Conservation (phyloP, 2,797 vertebrate genomes). For the Spea hammondii region DNA sequence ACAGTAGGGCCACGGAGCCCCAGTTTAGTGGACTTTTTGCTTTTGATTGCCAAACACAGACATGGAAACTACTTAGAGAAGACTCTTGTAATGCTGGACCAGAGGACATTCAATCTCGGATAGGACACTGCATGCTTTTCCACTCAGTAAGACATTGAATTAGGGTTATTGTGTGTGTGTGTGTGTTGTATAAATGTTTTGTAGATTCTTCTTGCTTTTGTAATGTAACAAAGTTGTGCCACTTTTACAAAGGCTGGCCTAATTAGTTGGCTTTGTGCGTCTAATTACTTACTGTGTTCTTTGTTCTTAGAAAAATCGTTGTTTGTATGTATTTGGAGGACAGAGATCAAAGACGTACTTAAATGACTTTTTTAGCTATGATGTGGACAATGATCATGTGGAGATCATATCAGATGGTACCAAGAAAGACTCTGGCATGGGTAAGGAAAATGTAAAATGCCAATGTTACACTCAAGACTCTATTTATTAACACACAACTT, state of each 20-base stretch:
- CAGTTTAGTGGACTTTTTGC: conserved; percentile 97
- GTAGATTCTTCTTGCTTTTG: not conserved
- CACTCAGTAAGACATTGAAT: conserved; percentile 74
- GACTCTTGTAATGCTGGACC: conserved; percentile 97
- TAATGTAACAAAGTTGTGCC: not conserved
- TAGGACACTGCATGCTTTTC: conserved; percentile 99
- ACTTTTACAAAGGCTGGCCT: not conserved
- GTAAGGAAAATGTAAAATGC: conserved; percentile 65
- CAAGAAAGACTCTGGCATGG: conserved; percentile 99
- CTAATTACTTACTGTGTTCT: not conserved
- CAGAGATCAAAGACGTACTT: conserved; percentile 97
- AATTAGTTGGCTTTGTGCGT: not conserved
- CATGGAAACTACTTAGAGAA: conserved; percentile 91
- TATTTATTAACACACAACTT: too few relatives aligned
- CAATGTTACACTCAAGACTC: not conserved
- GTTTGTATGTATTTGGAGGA: conserved; percentile 94
- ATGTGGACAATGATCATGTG: conserved; percentile 93
- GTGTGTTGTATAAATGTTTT: not conserved
- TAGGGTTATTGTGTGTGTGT: not conserved
- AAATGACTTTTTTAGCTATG: conserved; percentile 98
- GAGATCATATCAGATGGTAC: conserved; percentile 98
- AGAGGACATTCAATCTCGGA: conserved; percentile 95
- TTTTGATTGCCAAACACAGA: conserved; percentile 86
- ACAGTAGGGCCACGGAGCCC: conserved; percentile 90
- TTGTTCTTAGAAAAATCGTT: conserved; percentile 87